phyloP scores from a whole-genome alignment of 2,797 vertebrate genomes.

The Pseudopleuronectes americanus region DNA sequence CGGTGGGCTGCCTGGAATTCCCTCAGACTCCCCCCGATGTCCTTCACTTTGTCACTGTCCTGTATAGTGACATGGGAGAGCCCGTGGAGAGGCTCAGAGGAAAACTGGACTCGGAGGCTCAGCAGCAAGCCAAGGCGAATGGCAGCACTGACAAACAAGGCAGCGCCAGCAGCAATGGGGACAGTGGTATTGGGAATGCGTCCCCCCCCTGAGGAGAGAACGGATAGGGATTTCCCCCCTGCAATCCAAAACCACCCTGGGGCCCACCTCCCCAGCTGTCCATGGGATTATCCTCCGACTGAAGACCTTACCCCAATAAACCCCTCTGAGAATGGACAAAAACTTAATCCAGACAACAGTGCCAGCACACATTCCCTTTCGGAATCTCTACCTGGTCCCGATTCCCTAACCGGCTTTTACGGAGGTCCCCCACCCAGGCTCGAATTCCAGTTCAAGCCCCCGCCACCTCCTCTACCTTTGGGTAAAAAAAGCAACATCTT shows the following conservation, averaged over 20 bases:
- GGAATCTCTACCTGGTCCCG: slow-evolving; percentile 84
- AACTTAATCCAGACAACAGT: slow-evolving; percentile 57
- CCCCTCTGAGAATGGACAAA: slow-evolving; percentile 80
- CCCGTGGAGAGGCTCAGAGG: slow-evolving; percentile 90
- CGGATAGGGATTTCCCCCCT: slow-evolving; percentile 88
- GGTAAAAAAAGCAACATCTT: slow-evolving; percentile 68
- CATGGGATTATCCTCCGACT: slow-evolving; percentile 83
- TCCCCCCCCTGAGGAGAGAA: slow-evolving; percentile 90
- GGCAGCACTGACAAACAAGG: slow-evolving; percentile 86
- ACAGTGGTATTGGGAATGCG: slow-evolving; percentile 94
- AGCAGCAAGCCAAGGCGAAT: slow-evolving; percentile 85
- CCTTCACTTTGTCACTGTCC: slow-evolving; percentile 93
- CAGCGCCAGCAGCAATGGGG: slow-evolving; percentile 92
- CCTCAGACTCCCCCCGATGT: slow-evolving; percentile 91
- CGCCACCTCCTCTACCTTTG: slow-evolving; percentile 81
- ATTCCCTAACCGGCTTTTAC: slow-evolving; percentile 81
- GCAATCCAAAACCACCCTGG: slow-evolving; percentile 83
- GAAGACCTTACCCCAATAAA: slow-evolving; percentile 69
- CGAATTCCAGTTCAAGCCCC: slow-evolving; percentile 84
- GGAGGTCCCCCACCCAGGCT: slow-evolving; percentile 83
- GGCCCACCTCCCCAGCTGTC: slow-evolving; percentile 83
- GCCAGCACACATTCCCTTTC: slow-evolving; percentile 73
- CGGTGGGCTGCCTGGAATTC: slow-evolving; percentile 92
- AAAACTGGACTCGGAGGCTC: slow-evolving; percentile 88
- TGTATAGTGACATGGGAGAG: slow-evolving; percentile 94